Evolutionary conservation across 2,888 invertebrate species (phyloP).

Genomic region (Leucoptera coffeella): DNA sequence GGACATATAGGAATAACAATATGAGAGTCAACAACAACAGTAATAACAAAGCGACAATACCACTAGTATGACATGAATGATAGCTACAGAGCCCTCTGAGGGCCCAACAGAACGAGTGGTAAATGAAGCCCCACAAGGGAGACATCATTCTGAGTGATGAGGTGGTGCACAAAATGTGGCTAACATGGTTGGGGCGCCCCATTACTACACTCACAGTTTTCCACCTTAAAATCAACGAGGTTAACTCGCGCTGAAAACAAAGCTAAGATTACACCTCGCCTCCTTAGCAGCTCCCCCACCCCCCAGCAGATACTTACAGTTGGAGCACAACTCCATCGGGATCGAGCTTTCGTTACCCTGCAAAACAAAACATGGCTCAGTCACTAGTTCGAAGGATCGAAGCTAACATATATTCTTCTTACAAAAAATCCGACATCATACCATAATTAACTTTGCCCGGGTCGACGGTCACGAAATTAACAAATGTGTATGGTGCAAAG

Average conservation of each 20-base stretch:
- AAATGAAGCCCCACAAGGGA: too few relatives aligned
- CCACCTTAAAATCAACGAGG: conserved; percentile 57
- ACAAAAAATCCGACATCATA: too few relatives aligned
- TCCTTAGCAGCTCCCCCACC: too few relatives aligned
- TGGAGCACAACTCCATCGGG: conserved; percentile 96
- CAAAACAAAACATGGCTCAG: conserved; percentile 23
- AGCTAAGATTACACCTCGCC: conserved; percentile 42
- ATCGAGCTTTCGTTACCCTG: conserved; percentile 95
- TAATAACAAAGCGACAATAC: neutral
- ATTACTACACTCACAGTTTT: conserved; percentile 54
- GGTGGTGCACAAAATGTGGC: conserved; percentile 31
- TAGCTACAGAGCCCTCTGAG: too few relatives aligned
- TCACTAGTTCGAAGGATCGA: too few relatives aligned
- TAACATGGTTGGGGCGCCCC: conserved; percentile 39
- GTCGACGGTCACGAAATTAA: neutral
- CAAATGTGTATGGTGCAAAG: too few relatives aligned
- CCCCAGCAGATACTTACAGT: conserved; percentile 76
- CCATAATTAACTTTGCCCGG: too few relatives aligned
- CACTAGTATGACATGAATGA: neutral
- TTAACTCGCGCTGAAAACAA: conserved; percentile 56
- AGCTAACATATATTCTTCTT: too few relatives aligned
- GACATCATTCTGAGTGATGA: too few relatives aligned
- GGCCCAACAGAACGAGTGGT: too few relatives aligned
- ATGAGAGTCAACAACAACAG: too few relatives aligned
- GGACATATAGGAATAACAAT: too few relatives aligned